phyloP scores from a whole-genome alignment of 2,797 vertebrate species.

The Pangasius larnaudii region DNA sequence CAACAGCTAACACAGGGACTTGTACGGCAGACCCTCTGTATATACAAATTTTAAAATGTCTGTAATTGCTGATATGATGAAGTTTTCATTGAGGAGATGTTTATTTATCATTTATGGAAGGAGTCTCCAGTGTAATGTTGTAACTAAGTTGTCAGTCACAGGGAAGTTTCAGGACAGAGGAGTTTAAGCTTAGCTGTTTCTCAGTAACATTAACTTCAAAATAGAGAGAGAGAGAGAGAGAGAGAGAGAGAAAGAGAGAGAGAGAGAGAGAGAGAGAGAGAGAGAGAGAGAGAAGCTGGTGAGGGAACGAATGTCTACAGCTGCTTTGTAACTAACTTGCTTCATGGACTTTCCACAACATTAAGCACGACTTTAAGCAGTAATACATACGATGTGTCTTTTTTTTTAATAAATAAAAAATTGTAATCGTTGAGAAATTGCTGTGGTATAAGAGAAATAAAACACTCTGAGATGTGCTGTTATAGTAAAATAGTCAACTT shows the following conservation, averaged over 20 bases:
- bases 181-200: not conserved
- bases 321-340: not conserved
- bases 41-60: not conserved
- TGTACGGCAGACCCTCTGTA: not conserved
- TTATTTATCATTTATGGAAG: not conserved
- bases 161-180: not conserved
- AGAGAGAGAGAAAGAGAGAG: too few species aligned
- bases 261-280: too few species aligned
- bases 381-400: not conserved
- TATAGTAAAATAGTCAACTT: not conserved
- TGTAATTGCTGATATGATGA: not conserved
- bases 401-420: not conserved
- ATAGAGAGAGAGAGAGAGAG: not conserved
- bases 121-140: not conserved
- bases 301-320: not conserved
- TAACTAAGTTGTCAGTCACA: not conserved
- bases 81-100: not conserved
- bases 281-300: not conserved
- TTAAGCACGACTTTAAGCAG: not conserved
- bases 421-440: not conserved
- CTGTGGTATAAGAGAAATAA: not conserved
- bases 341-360: not conserved
- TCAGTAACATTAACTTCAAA: not conserved
- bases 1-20: too few species aligned
- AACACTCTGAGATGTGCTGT: not conserved